Percentiles rank a stretch among this genome's conserved stretches.
phyloP scores from a whole-genome alignment of 2,888 invertebrate species.

The Amphimallon solstitiale region DNA sequence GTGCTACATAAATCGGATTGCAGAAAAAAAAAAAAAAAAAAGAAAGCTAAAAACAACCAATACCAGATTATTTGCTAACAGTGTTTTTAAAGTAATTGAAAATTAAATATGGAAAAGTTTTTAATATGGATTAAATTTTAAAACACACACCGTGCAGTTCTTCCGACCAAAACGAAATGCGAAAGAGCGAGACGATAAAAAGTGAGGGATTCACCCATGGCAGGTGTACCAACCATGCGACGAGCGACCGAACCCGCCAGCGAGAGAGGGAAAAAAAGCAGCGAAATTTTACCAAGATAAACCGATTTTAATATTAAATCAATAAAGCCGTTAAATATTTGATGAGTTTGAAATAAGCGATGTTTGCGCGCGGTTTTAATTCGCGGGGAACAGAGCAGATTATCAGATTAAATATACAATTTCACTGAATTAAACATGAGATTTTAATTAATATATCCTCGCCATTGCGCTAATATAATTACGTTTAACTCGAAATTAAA shows the following conservation, averaged over 20 bases:
- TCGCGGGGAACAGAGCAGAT: conserved; percentile 62
- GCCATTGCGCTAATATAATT: conserved; percentile 56
- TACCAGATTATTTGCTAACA: conserved; percentile 8
- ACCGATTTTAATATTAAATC: conserved; percentile 57
- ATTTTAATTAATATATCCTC: conserved; percentile 64
- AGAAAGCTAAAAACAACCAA: not conserved
- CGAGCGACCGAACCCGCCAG: conserved; percentile 7
- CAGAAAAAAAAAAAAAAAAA: no score
- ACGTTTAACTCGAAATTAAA: conserved; percentile 58
- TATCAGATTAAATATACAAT: conserved; percentile 64
- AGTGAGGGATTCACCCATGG: not conserved
- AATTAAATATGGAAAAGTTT: conserved; percentile 42
- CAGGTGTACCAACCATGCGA: not conserved
- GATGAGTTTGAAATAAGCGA: conserved; percentile 58
- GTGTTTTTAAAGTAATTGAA: conserved; percentile 41
- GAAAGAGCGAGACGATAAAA: conserved; percentile 4
- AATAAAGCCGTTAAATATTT: conserved; percentile 56
- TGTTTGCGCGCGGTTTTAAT: conserved; percentile 62
- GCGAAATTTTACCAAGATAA: conserved; percentile 40
- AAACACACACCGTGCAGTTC: conserved; percentile 16
- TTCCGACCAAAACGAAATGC: not conserved
- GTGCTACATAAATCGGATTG: no score
- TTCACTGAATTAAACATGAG: conserved; percentile 63
- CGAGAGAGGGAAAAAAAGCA: conserved; percentile 16
- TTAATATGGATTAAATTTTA: conserved; percentile 41